These are phyloP conservation scores for Paelopatides confundens DNA, from an alignment of 53 echinoderm and acorn worm genomes.

Conservation along the genomic window DNA sequence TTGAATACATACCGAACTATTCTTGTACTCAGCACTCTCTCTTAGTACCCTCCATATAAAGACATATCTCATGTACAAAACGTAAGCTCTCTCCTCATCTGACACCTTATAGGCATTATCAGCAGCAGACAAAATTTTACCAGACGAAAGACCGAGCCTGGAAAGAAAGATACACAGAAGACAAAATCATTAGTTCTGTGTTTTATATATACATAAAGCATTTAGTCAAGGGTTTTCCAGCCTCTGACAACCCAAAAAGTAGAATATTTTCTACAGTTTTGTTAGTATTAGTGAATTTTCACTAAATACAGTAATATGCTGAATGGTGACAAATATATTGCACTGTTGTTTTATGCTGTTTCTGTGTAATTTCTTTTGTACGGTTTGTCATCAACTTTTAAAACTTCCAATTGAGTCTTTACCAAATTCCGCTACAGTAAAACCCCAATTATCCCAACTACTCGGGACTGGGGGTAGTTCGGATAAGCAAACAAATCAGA, in stretches of 20 bases:
- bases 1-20: background rate
- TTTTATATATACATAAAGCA: too few relatives aligned
- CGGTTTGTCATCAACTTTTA: too few relatives aligned
- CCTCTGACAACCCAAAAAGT: background rate
- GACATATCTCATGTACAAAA: slow-evolving; percentile 89
- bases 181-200: too few relatives aligned
- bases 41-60: slow-evolving; percentile 55
- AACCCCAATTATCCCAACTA: too few relatives aligned
- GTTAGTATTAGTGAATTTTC: background rate
- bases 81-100: slow-evolving; percentile 90
- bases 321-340: too few relatives aligned
- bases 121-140: slow-evolving; percentile 40
- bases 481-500: too few relatives aligned
- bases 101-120: slow-evolving; percentile 65
- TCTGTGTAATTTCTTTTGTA: too few relatives aligned
- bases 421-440: too few relatives aligned
- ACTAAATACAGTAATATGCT: too few relatives aligned
- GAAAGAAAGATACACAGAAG: background rate
- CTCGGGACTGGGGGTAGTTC: too few relatives aligned
- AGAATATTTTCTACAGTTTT: background rate
- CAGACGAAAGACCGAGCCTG: slow-evolving; percentile 49
- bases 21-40: background rate
- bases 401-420: too few relatives aligned
- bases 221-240: background rate
- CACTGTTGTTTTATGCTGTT: too few relatives aligned